Conservation (phyloP, 2,888 invertebrate genomes). For the Tribolium freemani region DNA sequence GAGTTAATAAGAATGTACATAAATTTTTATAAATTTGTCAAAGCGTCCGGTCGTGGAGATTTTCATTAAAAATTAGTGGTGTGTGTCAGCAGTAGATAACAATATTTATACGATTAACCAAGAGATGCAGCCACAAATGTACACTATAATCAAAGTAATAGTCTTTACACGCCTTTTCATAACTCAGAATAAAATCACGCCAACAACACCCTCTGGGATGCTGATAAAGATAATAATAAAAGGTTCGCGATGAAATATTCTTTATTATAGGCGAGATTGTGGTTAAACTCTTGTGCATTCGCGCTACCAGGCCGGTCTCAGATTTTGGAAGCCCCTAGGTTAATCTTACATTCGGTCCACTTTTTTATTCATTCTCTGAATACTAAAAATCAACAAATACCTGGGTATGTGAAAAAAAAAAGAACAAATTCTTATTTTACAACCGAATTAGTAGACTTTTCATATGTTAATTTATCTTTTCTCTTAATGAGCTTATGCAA, state of each 20-base stretch:
- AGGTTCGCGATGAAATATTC: conserved; percentile 1
- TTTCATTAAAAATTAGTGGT: conserved; percentile 36
- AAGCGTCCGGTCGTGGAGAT: conserved; percentile 33
- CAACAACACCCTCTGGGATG: conserved; percentile 32
- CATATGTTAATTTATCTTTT: no score
- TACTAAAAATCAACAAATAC: no score
- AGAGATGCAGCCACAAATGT: conserved; percentile 33
- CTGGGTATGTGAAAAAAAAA: no score
- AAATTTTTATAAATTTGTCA: conserved; percentile 45
- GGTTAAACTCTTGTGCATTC: neutral
- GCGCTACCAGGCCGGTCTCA: no score
- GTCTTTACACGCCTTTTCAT: conserved; percentile 38
- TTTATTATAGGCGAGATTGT: neutral
- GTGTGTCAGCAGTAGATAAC: conserved; percentile 38
- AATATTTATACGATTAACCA: conserved; percentile 35
- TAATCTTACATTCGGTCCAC: no score
- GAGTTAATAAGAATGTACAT: conserved; percentile 41
- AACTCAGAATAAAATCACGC: conserved; percentile 28
- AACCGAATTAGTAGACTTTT: no score
- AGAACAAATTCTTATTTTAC: no score
- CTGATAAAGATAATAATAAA: conserved; percentile 31
- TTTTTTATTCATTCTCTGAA: no score
- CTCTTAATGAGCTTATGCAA: no score
- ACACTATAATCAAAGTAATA: conserved; percentile 39
- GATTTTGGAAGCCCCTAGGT: no score